Evolutionary conservation across 2,888 invertebrate genomes (phyloP), one percentile per base, ranked within the genome.

Genomic region (Fabriciana adippe): DNA sequence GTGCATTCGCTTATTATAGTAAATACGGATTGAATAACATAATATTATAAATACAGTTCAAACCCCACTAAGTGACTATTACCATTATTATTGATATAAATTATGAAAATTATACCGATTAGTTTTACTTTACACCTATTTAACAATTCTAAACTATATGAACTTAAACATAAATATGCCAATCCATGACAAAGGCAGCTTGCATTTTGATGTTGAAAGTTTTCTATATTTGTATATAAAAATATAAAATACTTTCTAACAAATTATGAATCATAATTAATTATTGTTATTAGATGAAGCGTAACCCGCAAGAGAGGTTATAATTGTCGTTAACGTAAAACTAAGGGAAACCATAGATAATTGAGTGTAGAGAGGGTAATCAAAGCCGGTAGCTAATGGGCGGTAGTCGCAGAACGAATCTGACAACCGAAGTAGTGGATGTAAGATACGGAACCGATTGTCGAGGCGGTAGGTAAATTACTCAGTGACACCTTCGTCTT

Each of bases 321-420:
- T 85, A 87, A 86, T 87, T 86, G 86, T 89, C 87, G 82, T 89
- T 88, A 89, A 83, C 78, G 80, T 83, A 81, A 81, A 78, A 80
- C 78, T 73, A 73, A 78, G 79, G 86, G 77, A 82, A 81, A 88
- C 89, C 88, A 84, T 86, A 85, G 82, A 84, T 76, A 90, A 89
- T 89, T 79, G 72, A 78, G 79, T 79, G 79, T 77, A 76, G 77
- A 81, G 83, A 81, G 68, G 69, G 75, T 72, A 76, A 78, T 77
- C 76, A 78, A 73, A 74, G 74, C 66, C 77, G 70, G 76, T 74
- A 74, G 76, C 77, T 89, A 86, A 88, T 88, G 82, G 82, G 76
- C 81, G 79, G 87, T 85, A 86, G 88, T 84, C 75, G 87, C 73
- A 67, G 72, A 85, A 81, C 89, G 85, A 90, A 76, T 77, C 66